These are phyloP conservation scores for Saccopteryx bilineata DNA, from an alignment of 2,113 vertebrate genomes.

Conservation along the genomic window DNA sequence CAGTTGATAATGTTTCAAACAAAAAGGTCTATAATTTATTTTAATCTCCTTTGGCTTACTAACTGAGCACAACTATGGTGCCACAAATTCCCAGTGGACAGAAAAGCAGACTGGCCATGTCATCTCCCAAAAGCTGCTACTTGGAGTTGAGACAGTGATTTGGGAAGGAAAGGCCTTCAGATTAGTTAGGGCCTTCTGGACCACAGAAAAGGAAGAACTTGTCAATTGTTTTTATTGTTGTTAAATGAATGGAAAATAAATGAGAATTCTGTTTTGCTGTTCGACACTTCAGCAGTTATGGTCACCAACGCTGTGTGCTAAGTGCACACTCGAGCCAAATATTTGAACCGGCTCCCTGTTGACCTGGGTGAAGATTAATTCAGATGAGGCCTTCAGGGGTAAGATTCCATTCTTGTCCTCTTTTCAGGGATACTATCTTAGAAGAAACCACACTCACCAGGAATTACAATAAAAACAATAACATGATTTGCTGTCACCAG, in stretches of 20 bases:
- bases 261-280: not conserved
- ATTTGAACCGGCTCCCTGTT: not conserved
- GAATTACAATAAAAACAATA: conserved; percentile 17
- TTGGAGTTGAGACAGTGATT: not conserved
- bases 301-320: not conserved
- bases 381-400: not conserved
- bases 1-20: not conserved
- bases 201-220: not conserved
- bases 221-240: not conserved
- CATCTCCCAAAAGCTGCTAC: not conserved
- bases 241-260: not conserved
- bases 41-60: not conserved
- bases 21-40: not conserved
- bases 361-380: not conserved
- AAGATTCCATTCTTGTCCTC: not conserved
- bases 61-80: not conserved
- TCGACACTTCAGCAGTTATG: not conserved
- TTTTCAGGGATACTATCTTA: not conserved
- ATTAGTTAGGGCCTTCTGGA: not conserved
- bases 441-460: not conserved
- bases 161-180: not conserved
- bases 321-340: not conserved
- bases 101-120: not conserved
- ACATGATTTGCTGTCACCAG: not conserved
- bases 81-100: not conserved